phyloP scores from a whole-genome alignment of 2,888 invertebrate species.

The Lepas anatifera region DNA sequence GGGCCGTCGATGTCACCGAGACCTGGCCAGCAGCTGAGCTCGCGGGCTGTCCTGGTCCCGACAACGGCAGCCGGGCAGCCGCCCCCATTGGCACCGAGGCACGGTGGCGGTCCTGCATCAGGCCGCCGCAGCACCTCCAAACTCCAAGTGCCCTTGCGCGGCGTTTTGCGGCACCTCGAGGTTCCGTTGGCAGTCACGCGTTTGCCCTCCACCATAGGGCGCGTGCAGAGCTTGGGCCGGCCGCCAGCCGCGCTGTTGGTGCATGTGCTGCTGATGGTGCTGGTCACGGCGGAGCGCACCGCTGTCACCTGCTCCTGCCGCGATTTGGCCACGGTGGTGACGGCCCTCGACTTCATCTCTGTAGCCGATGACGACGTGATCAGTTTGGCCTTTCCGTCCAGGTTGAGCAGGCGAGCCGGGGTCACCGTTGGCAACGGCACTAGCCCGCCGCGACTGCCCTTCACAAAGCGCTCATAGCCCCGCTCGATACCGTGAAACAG shows the following conservation, averaged over 20 bases:
- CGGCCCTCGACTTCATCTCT: too few species aligned
- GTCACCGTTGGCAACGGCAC: background rate
- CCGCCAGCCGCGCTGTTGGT: too few species aligned
- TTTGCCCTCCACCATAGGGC: background rate
- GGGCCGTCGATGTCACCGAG: background rate
- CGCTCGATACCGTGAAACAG: slow-evolving; percentile 50
- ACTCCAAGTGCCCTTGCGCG: background rate
- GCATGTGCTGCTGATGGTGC: too few species aligned
- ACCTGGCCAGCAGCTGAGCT: background rate
- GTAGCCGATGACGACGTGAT: too few species aligned
- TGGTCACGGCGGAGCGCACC: too few species aligned
- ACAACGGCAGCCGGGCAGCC: background rate
- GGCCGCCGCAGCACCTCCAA: background rate
- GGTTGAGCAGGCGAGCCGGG: background rate
- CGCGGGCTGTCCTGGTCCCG: too few species aligned
- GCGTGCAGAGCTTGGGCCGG: too few species aligned
- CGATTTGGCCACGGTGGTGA: too few species aligned
- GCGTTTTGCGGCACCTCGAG: background rate
- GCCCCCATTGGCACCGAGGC: background rate
- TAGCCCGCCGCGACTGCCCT: background rate
- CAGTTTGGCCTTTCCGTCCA: too few species aligned
- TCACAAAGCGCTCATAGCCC: slow-evolving; percentile 36
- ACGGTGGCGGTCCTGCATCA: background rate
- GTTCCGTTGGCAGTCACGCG: background rate
- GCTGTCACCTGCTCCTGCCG: too few species aligned